Percentiles rank a stretch among this genome's conserved stretches.
Conservation (phyloP, 2,113 vertebrate species). For the Sitta europaea region DNA sequence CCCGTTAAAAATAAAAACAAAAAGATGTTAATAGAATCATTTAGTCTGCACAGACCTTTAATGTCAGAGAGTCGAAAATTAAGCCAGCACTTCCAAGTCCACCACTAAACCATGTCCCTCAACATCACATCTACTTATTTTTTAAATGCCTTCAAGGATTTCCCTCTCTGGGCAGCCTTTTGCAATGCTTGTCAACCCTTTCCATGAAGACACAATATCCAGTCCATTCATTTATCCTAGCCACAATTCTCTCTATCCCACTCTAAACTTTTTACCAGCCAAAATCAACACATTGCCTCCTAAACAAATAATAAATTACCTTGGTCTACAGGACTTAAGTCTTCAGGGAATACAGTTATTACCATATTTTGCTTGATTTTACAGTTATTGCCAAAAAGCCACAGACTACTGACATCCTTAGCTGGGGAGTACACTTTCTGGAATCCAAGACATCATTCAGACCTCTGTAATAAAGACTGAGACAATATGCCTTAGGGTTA, state of each 20-base stretch:
- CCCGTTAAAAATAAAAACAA: not conserved
- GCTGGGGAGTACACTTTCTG: not conserved
- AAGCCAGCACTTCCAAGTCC: not conserved
- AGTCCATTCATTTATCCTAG: not conserved
- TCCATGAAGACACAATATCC: not conserved
- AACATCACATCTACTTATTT: not conserved
- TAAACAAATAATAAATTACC: not conserved
- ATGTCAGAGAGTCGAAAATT: not conserved
- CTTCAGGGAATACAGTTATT: not conserved
- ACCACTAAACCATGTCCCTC: not conserved
- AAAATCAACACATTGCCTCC: not conserved
- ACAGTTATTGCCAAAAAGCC: not conserved
- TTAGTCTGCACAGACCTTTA: not conserved
- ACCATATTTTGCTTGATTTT: not conserved
- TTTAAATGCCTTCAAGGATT: not conserved
- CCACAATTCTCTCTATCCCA: not conserved
- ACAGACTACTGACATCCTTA: not conserved
- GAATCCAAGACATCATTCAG: not conserved
- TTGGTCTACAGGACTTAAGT: not conserved
- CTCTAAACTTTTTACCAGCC: not conserved
- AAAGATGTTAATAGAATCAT: not conserved
- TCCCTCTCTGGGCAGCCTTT: not conserved
- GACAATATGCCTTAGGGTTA: not conserved
- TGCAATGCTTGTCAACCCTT: not conserved
- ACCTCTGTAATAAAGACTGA: not conserved